These are phyloP conservation scores for Archocentrus centrarchus DNA, from an alignment of 2,113 vertebrate genomes.

Conservation along the genomic window DNA sequence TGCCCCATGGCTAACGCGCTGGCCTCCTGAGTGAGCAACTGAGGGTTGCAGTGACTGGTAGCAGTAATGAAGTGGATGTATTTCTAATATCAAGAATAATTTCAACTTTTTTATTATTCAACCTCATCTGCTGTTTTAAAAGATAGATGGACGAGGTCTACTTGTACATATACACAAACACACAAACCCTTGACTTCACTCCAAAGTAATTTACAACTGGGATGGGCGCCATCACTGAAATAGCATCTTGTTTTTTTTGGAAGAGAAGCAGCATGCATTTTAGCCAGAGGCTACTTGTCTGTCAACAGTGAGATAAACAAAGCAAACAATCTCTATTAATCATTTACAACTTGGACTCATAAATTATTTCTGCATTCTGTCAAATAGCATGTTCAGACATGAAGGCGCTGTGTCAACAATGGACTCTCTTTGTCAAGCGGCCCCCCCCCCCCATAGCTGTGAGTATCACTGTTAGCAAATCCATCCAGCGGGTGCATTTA, in stretches of 20 bases:
- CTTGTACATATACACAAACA: slow-evolving; percentile 21
- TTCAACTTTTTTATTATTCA: background rate
- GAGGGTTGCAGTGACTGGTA: slow-evolving; percentile 33
- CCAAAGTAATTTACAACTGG: slow-evolving; percentile 75
- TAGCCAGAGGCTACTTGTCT: slow-evolving; percentile 53
- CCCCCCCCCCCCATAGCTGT: background rate
- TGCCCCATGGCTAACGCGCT: slow-evolving; percentile 80
- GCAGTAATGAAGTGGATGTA: background rate
- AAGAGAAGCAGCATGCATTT: slow-evolving; percentile 34
- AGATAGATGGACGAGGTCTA: slow-evolving; percentile 17
- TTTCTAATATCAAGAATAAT: slow-evolving; percentile 27
- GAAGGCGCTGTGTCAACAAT: slow-evolving; percentile 18
- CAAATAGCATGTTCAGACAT: slow-evolving; percentile 15
- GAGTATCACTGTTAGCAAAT: slow-evolving; percentile 33
- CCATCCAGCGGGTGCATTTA: slow-evolving; percentile 28
- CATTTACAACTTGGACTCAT: slow-evolving; percentile 47
- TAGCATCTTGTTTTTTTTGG: slow-evolving; percentile 54
- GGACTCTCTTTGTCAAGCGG: slow-evolving; percentile 11
- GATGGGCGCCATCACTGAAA: slow-evolving; percentile 67
- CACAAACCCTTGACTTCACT: slow-evolving; percentile 63
- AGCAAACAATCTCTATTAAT: slow-evolving; percentile 61
- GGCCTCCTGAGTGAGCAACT: slow-evolving; percentile 74
- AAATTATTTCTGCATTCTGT: slow-evolving; percentile 31
- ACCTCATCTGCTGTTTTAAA: background rate
- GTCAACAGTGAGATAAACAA: slow-evolving; percentile 50